Conservation (phyloP, 2,113 vertebrate genomes). For the Urocitellus parryii region DNA sequence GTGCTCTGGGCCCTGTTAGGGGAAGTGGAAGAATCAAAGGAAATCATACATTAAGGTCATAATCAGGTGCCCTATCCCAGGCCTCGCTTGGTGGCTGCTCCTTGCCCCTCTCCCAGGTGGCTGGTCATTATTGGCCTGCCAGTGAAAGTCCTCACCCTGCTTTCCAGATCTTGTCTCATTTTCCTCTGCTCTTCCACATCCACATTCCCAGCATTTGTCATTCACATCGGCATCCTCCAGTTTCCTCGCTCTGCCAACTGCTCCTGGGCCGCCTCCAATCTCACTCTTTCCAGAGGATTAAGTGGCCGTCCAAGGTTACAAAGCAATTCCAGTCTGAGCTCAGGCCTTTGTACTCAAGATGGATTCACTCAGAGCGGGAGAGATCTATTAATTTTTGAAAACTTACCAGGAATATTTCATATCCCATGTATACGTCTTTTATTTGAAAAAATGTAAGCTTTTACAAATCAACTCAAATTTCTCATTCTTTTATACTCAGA, state of each 20-base stretch:
- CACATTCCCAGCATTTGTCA: background rate
- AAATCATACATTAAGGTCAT: background rate
- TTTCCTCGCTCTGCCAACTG: slow-evolving; percentile 12
- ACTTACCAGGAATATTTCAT: background rate
- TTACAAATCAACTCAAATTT: background rate
- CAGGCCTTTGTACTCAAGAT: slow-evolving; percentile 25
- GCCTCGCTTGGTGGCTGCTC: background rate
- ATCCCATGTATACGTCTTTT: background rate
- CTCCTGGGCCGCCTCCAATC: slow-evolving; percentile 45
- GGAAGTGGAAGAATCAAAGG: background rate
- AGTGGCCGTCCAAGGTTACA: background rate
- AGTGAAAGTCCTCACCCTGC: background rate
- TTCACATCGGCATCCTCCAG: background rate
- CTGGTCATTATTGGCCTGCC: background rate
- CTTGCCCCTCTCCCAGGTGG: background rate
- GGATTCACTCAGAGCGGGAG: background rate
- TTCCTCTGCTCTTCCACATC: background rate
- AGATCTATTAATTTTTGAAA: slow-evolving; percentile 16
- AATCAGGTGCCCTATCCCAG: background rate
- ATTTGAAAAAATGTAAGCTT: slow-evolving; percentile 18
- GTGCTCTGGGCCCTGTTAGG: background rate
- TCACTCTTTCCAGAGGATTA: slow-evolving; percentile 38
- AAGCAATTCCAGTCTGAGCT: background rate
- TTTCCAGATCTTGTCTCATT: background rate
- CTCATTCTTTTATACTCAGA: background rate